phyloP scores from a whole-genome alignment of 2,888 invertebrate genomes.

The Agrochola lychnidis region DNA sequence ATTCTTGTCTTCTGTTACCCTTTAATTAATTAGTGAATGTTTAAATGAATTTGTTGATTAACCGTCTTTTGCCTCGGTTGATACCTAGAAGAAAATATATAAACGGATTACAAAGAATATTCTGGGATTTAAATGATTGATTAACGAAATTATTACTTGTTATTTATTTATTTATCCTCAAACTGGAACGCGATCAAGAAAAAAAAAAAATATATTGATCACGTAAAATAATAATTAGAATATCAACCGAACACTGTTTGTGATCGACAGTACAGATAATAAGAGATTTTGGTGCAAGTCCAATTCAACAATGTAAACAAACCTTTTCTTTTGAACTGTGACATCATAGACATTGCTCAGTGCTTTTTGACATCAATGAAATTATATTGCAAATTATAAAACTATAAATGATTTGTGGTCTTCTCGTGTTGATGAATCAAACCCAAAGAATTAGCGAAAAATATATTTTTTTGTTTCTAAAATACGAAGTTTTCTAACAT shows the following conservation, averaged over 20 bases:
- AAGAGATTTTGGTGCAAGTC: slow-evolving; percentile 37
- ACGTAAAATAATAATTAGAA: not conserved
- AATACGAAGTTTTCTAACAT: not conserved
- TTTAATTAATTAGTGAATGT: slow-evolving; percentile 55
- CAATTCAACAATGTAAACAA: slow-evolving; percentile 29
- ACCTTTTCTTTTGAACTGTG: slow-evolving; percentile 32
- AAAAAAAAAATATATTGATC: too few relatives aligned
- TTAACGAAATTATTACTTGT: too few relatives aligned
- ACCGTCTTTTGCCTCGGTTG: slow-evolving; percentile 16
- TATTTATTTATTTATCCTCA: too few relatives aligned
- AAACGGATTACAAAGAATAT: too few relatives aligned
- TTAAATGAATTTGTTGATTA: slow-evolving; percentile 41
- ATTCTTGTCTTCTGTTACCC: slow-evolving; percentile 28
- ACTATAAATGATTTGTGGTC: not conserved
- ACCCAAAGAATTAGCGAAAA: not conserved
- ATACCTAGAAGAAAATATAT: too few relatives aligned
- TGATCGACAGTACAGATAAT: slow-evolving; percentile 1
- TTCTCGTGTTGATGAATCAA: not conserved
- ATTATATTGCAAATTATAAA: not conserved
- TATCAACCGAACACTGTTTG: not conserved
- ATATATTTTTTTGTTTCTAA: not conserved
- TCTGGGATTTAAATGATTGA: too few relatives aligned
- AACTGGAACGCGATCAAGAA: too few relatives aligned
- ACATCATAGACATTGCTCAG: slow-evolving; percentile 1
- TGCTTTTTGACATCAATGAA: not conserved